Conservation (phyloP, 2,888 invertebrate genomes). For the Melolontha melolontha region DNA sequence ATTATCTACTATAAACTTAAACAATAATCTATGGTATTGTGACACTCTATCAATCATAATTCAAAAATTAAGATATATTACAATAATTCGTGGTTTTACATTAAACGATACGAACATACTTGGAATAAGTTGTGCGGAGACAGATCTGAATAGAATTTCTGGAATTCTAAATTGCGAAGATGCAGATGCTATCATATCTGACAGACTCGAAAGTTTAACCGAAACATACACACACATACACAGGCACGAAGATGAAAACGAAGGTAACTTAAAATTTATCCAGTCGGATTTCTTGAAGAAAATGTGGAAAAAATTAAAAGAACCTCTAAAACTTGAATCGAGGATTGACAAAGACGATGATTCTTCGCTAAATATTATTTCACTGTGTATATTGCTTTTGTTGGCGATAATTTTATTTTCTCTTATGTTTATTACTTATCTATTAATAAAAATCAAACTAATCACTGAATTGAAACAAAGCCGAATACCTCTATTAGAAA, state of each 20-base stretch:
- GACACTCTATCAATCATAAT: background rate
- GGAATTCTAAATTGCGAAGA: background rate
- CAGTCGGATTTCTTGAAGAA: too few species aligned
- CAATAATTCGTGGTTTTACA: background rate
- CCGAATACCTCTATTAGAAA: conserved; percentile 5
- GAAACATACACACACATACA: background rate
- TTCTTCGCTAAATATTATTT: background rate
- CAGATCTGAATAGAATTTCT: background rate
- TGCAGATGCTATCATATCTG: background rate
- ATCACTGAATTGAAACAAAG: background rate
- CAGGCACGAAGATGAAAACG: background rate
- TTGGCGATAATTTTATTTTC: too few species aligned
- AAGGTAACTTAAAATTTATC: too few species aligned
- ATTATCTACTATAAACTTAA: conserved; percentile 1
- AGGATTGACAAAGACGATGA: too few species aligned
- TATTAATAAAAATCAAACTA: background rate
- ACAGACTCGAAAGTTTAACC: background rate
- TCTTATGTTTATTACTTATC: background rate
- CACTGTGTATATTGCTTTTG: background rate
- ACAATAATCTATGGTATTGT: conserved; percentile 10
- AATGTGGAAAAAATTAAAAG: too few species aligned
- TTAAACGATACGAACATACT: conserved; percentile 1
- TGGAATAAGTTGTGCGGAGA: conserved; percentile 6
- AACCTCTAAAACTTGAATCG: too few species aligned
- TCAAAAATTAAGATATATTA: background rate